Base-by-base conservation (phyloP, 2,888 invertebrate genomes). In the Drosophila buzzatii region DNA sequence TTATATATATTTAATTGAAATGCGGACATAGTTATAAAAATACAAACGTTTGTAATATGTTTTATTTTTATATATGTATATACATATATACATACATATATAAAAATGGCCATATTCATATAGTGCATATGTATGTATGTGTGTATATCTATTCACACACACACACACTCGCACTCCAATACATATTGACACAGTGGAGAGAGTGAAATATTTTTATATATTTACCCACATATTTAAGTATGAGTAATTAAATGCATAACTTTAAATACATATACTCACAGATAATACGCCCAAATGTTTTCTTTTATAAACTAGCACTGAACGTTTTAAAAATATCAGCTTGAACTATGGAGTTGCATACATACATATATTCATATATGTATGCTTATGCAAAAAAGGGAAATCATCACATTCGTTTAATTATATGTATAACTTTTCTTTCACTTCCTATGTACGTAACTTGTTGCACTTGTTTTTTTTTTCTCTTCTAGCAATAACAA, bases 351-450 rank as follows among this genome's bases (percentile, higher is more conserved):
- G 31, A 51, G 49, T 33, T 51, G 31, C 33, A 51, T 51, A 33
- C 31, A 51, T 20, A 65, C 23, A 9, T 42, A 57, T 20, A 41
- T 20, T 18, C 18, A 39, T 51, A 42, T 23, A 16, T 42, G 41
- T 51, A 42, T 55, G 41, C 27, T 41, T 51, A 65, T n/a, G 51
- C 42, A 27, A 59, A 57, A 57, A 57, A 53, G 57, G 57, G 57
- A 57, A 57, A 57, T 57, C 57, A 57, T 35, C 56, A 42, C 56
- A 57, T 59, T 45, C 52, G 35, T 23, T 58, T 58, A 44, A 45
- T 68, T 78, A 60, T 59, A 62, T 60, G 62, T 33, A 33, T 31
- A 55, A 53, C 60, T 66, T 66, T 79, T 76, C 57, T 63, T 72
- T 77, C 58, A 70, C 56, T 80, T 80, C 53, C 61, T 58, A 58